These are phyloP conservation scores for Rhineura floridana DNA, from an alignment of 2,113 vertebrate genomes.

Conservation along the genomic window DNA sequence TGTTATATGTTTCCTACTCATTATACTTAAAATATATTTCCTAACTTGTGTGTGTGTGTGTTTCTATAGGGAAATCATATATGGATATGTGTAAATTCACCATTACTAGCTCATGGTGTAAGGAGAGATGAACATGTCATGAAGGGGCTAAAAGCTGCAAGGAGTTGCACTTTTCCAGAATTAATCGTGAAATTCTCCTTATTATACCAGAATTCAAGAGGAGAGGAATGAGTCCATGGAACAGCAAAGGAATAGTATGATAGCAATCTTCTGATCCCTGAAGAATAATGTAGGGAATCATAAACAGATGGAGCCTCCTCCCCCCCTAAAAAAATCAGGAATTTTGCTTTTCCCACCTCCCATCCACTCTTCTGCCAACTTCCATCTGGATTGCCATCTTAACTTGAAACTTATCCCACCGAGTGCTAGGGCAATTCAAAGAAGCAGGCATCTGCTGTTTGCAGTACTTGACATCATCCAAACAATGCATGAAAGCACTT, in stretches of 20 bases:
- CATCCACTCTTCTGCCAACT: slow-evolving; percentile 4
- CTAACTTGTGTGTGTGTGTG: no score
- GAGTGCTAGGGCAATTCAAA: slow-evolving; percentile 37
- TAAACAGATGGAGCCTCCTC: not conserved
- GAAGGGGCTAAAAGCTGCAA: no score
- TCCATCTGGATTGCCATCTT: not conserved
- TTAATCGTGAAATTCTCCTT: no score
- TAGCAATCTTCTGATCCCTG: not conserved
- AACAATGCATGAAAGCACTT: slow-evolving; percentile 45
- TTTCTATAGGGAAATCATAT: no score
- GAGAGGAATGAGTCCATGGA: no score
- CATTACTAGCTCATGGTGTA: no score
- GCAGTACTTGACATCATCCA: slow-evolving; percentile 44
- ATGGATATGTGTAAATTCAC: no score
- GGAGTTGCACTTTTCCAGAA: no score
- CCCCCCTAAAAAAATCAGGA: not conserved
- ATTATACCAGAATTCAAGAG: no score
- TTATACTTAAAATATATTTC: no score
- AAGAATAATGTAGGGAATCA: not conserved
- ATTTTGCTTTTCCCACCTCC: not conserved
- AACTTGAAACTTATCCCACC: slow-evolving; percentile 9
- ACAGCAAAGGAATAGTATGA: not conserved
- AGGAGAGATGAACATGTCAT: no score
- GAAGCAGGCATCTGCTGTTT: slow-evolving; percentile 30
- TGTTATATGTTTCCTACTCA: no score